phyloP scores from a whole-genome alignment of 2,888 invertebrate genomes.

The Drosophila prolongata region DNA sequence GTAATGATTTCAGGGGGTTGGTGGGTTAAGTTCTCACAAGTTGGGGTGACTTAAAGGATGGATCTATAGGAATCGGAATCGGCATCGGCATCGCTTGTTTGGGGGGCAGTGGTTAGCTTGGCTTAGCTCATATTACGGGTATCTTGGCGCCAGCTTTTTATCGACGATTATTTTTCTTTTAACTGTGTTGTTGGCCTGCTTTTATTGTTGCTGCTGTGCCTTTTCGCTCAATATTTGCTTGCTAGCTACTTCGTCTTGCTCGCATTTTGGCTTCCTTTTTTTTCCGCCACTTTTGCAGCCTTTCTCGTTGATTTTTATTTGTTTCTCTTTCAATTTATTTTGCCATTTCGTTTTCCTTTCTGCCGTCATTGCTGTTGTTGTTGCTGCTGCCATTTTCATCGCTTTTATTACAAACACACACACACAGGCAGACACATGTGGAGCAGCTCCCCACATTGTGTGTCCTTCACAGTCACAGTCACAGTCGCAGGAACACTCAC shows the following conservation, averaged over 20 bases:
- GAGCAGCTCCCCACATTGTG: slow-evolving; percentile 70
- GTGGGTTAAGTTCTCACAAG: slow-evolving; percentile 1
- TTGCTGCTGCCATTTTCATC: slow-evolving; percentile 75
- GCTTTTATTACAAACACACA: slow-evolving; percentile 79
- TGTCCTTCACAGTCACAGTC: slow-evolving; percentile 73
- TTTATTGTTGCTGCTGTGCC: slow-evolving; percentile 48
- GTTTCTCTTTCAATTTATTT: slow-evolving; percentile 83
- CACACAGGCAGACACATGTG: slow-evolving; percentile 59
- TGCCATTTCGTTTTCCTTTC: slow-evolving; percentile 81
- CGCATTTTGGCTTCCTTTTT: slow-evolving; percentile 53
- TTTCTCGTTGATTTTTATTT: slow-evolving; percentile 82
- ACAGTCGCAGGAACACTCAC: slow-evolving; percentile 9
- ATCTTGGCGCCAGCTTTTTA: slow-evolving; percentile 78
- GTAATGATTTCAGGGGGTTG: background rate
- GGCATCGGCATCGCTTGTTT: slow-evolving; percentile 31
- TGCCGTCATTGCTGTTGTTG: slow-evolving; percentile 71
- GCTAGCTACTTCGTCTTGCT: slow-evolving; percentile 47
- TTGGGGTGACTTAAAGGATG: slow-evolving; percentile 2
- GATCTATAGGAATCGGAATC: slow-evolving; percentile 22
- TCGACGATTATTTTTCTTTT: slow-evolving; percentile 74
- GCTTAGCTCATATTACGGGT: slow-evolving; percentile 79
- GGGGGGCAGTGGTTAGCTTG: slow-evolving; percentile 74
- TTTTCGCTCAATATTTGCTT: slow-evolving; percentile 76
- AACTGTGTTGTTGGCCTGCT: slow-evolving; percentile 53
- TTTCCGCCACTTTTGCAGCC: slow-evolving; percentile 78